phyloP scores from a whole-genome alignment of 2,113 vertebrate genomes.

The Etheostoma spectabile region DNA sequence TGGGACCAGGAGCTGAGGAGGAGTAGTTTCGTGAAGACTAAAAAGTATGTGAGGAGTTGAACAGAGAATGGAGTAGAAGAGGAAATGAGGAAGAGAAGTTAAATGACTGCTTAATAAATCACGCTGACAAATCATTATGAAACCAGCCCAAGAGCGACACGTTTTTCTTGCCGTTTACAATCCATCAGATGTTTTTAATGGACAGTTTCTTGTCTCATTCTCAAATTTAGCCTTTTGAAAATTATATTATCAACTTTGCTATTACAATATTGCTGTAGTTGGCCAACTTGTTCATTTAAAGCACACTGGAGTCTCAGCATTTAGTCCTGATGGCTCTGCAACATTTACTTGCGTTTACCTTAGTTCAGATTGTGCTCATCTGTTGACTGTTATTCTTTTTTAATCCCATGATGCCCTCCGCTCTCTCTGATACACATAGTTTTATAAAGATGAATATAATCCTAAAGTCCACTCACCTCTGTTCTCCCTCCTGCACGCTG shows the following conservation, averaged over 20 bases:
- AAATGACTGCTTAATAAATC: slow-evolving; percentile 8
- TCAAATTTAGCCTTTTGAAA: slow-evolving; percentile 3
- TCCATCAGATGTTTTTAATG: not conserved
- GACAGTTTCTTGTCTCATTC: not conserved
- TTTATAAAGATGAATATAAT: slow-evolving; percentile 19
- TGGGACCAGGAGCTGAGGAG: slow-evolving; percentile 75
- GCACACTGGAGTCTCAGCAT: not conserved
- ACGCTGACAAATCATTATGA: not conserved
- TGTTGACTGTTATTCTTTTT: not conserved
- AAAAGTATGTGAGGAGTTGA: not conserved
- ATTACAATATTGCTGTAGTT: not conserved
- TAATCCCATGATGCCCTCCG: slow-evolving; percentile 9
- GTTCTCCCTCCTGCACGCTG: slow-evolving; percentile 50
- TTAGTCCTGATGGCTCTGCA: not conserved
- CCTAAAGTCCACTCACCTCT: slow-evolving; percentile 49
- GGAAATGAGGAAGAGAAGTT: slow-evolving; percentile 3
- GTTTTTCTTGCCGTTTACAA: not conserved
- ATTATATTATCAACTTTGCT: not conserved
- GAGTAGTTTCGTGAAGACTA: slow-evolving; percentile 72
- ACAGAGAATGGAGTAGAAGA: not conserved
- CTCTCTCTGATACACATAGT: slow-evolving; percentile 6
- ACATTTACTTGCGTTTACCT: not conserved
- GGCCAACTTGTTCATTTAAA: slow-evolving; percentile 3
- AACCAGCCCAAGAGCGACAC: not conserved
- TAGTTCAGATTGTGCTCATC: not conserved